A percentile compares a stretch with the other conserved stretches of the same genome.
Evolutionary conservation across 1,140 invertebrate genomes (phyloP).

Genomic region (Anastatus disparis): DNA sequence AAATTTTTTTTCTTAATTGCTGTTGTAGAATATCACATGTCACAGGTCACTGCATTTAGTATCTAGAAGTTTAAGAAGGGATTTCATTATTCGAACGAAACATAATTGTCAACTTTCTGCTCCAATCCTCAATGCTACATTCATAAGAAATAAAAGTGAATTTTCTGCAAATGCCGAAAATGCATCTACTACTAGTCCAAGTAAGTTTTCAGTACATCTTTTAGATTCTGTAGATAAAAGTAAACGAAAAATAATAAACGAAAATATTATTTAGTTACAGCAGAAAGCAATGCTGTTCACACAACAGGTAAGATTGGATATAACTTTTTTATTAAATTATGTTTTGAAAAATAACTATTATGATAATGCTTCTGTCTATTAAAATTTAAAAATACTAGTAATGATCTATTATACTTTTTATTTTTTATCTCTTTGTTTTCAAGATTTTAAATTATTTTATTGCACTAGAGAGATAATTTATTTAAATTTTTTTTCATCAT

Average conservation of each 20-base stretch:
- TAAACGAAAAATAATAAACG: neutral
- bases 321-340: neutral
- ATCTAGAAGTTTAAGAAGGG: neutral
- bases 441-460: neutral
- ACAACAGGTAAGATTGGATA: neutral
- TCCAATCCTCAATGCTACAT: neutral
- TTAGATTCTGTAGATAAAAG: neutral
- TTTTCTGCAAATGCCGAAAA: neutral
- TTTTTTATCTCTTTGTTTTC: neutral
- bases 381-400: no score
- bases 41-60: neutral
- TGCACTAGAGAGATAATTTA: no score
- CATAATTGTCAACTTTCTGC: neutral
- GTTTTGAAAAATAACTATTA: neutral
- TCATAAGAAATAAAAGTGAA: neutral
- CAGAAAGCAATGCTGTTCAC: neutral
- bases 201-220: neutral
- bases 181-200: neutral
- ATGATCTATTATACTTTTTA: neutral
- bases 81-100: neutral
- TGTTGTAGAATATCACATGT: slow-evolving; percentile 19
- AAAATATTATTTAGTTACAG: neutral
- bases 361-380: no score
- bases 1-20: neutral
- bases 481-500: no score